These are phyloP conservation scores for Pogonus chalceus DNA, from an alignment of 1,140 invertebrate genomes.

Conservation along the genomic window DNA sequence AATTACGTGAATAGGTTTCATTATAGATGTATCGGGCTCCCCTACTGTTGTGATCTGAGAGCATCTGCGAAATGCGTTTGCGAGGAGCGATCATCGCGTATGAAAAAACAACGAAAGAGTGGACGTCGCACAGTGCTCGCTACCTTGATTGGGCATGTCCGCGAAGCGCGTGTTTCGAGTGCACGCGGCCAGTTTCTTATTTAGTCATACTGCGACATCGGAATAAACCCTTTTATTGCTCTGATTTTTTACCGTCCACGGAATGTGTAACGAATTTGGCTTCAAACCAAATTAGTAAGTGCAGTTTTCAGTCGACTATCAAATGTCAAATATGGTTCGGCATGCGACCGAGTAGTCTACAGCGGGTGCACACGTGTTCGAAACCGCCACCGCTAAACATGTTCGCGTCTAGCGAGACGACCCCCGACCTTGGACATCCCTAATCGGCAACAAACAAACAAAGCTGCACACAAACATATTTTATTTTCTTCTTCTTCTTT, in stretches of 20 bases:
- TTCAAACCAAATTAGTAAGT: conserved; percentile 32
- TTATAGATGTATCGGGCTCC: too few relatives aligned
- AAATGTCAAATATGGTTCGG: conserved; percentile 32
- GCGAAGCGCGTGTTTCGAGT: neutral
- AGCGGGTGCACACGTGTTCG: conserved; percentile 17
- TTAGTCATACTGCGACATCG: conserved; percentile 5
- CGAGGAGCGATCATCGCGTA: neutral
- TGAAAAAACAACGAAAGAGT: neutral
- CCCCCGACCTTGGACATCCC: conserved; percentile 4
- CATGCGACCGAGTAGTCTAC: conserved; percentile 16
- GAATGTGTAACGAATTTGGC: conserved; percentile 32
- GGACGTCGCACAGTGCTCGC: neutral
- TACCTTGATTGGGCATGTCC: conserved; percentile 4
- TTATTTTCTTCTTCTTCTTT: too few relatives aligned
- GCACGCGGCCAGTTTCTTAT: neutral
- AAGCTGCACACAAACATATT: too few relatives aligned
- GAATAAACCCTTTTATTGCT: conserved; percentile 7
- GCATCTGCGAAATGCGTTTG: too few relatives aligned
- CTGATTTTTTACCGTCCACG: conserved; percentile 8
- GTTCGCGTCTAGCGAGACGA: neutral
- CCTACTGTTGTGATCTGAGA: too few relatives aligned
- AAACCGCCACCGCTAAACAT: neutral
- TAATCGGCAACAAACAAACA: neutral
- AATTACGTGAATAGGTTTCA: too few relatives aligned
- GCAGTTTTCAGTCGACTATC: conserved; percentile 25